Conservation (phyloP, 1,140 invertebrate species). For the Lepidurus packardi region DNA sequence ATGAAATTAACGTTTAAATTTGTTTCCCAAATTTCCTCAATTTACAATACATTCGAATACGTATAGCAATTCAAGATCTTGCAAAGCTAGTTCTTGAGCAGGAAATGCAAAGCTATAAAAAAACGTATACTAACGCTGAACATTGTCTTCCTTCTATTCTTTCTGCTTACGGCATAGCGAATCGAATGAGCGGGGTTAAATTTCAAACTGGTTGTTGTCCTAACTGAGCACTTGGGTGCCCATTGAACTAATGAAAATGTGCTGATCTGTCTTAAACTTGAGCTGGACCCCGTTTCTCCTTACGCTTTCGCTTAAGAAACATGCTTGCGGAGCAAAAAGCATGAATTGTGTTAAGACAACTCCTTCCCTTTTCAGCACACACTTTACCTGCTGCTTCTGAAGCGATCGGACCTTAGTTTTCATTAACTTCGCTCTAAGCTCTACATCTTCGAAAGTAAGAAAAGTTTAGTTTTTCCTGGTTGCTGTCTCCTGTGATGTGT, state of each 20-base stretch:
- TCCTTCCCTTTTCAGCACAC: neutral
- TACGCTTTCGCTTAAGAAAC: neutral
- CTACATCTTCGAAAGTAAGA: neutral
- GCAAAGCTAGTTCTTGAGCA: neutral
- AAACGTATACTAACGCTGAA: neutral
- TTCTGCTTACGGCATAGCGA: slow-evolving; percentile 9
- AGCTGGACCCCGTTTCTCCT: neutral
- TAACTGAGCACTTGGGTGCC: neutral
- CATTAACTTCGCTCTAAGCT: neutral
- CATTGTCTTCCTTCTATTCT: neutral
- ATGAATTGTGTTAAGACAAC: neutral
- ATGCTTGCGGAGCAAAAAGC: neutral
- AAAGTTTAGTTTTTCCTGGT: neutral
- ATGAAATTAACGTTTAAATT: too few species aligned
- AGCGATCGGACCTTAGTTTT: neutral
- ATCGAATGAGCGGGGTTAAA: neutral
- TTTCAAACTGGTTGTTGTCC: neutral
- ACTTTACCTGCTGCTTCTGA: neutral
- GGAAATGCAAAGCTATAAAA: neutral
- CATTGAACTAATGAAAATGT: slow-evolving; percentile 2
- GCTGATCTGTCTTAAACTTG: slow-evolving; percentile 3
- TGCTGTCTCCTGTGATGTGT: neutral
- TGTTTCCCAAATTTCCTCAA: too few species aligned
- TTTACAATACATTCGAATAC: too few species aligned
- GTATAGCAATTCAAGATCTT: neutral